Percentiles rank a stretch among this genome's conserved stretches.
Conservation (phyloP, 2,888 invertebrate species). For the Scaptomyza reducta region DNA sequence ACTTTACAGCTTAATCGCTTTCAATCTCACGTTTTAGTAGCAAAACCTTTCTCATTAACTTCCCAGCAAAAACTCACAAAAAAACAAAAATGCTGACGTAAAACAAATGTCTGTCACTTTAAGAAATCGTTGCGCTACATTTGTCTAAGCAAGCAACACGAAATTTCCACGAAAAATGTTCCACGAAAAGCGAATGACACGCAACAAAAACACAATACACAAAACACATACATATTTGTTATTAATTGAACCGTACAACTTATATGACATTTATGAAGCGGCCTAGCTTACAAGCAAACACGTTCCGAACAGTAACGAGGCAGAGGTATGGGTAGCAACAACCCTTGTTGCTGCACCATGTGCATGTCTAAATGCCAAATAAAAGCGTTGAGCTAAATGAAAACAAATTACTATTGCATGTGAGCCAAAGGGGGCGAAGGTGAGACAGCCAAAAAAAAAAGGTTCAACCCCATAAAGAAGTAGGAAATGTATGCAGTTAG, state of each 20-base stretch:
- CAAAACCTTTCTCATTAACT: constrained; percentile 5
- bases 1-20: background rate
- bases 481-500: constrained; percentile 4
- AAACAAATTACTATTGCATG: constrained; percentile 80
- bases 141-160: constrained; percentile 58
- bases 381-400: constrained; percentile 79
- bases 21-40: background rate
- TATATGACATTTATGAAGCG: constrained; percentile 76
- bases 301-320: constrained; percentile 46
- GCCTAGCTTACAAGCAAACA: constrained; percentile 25
- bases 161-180: constrained; percentile 55
- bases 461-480: constrained; percentile 14
- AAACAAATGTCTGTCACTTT: constrained; percentile 66
- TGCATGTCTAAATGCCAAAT: constrained; percentile 77
- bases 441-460: background rate
- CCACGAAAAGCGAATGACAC: constrained; percentile 44
- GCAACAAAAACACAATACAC: constrained; percentile 27
- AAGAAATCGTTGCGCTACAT: constrained; percentile 61
- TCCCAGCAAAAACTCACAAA: background rate
- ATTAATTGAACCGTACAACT: constrained; percentile 75
- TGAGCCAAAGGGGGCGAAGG: constrained; percentile 42
- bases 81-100: constrained; percentile 22
- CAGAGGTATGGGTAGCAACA: constrained; percentile 30
- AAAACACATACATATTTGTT: constrained; percentile 45
- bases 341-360: constrained; percentile 61